Base-by-base conservation (phyloP, 2,113 vertebrate genomes). In the Melanerpes formicivorus region DNA sequence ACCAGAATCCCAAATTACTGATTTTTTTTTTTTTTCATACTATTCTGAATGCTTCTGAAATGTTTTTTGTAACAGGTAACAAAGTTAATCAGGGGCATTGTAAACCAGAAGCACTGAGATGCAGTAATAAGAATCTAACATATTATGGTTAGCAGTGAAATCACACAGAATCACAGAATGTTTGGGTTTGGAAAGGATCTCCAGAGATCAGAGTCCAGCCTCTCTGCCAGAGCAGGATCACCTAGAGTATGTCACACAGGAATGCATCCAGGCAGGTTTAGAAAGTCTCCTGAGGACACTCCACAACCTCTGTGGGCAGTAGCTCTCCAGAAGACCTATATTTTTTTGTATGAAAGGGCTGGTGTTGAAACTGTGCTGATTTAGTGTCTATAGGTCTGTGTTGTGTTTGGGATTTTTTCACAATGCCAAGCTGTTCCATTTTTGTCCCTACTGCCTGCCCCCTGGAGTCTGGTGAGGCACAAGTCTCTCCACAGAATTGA, bases 1-100 rank as follows among this genome's bases (percentile, higher is more conserved):
- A 84, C 82, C 77, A 46, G 73, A 93, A 90, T 92, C 64, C 54
- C 67, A 93, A 92, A 88, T 83, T 94, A 70, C 80, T 80, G 13
- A 58, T 58, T 86, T 93, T 11, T 40, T 40, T 40, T 40, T 95
- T 88, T 19, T 82, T 40, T 67, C 67, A 72, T 77, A 50, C 80
- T 77, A 37, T 64, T 92, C 73, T 67, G 73, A 93, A 74, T 82
- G 80, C 25, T 85, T 84, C 87, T 83, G 71, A 67, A 42, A 42
- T 77, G 75, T 40, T 87, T 81, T 95, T 88, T 88, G 44, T 86
- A 75, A 79, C 11, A 64, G 37, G 34, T 71, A 70, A 69, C 56
- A 48, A 74, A 93, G 67, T 91, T 94, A 64, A 75, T 91, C 5
- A 2, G 46, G 27, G 90, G 29, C 77, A 30, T 22, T 82, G 66